These are phyloP conservation scores for Solenodon paradoxus DNA, from an alignment of 2,113 vertebrate genomes.

Conservation along the genomic window DNA sequence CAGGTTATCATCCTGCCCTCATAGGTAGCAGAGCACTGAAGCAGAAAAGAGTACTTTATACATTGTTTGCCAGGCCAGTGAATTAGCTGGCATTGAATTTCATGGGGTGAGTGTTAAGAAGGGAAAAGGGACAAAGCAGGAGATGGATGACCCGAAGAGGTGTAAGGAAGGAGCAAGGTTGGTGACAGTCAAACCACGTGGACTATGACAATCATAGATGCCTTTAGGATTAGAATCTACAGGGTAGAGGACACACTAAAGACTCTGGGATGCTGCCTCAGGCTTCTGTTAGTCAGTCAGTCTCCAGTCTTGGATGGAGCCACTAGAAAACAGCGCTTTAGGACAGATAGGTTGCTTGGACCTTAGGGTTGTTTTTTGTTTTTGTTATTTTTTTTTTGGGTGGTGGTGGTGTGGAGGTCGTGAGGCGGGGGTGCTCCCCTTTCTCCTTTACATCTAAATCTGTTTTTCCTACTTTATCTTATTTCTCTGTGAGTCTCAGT, in stretches of 20 bases:
- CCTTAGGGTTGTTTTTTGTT: background rate
- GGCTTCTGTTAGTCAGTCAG: background rate
- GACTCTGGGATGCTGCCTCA: background rate
- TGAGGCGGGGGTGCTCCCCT: background rate
- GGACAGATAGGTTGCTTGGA: background rate
- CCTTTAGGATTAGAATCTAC: background rate
- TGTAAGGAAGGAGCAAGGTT: background rate
- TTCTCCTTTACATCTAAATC: background rate
- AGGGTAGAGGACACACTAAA: background rate
- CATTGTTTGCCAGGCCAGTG: background rate
- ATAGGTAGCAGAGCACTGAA: background rate
- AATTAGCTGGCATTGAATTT: background rate
- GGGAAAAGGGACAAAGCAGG: background rate
- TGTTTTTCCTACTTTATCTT: background rate
- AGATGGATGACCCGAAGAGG: background rate
- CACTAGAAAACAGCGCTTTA: background rate
- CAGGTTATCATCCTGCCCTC: background rate
- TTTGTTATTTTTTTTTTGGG: background rate
- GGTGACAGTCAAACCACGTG: background rate
- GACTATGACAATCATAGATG: background rate
- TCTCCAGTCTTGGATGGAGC: background rate
- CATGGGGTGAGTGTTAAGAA: background rate
- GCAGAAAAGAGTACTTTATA: background rate
- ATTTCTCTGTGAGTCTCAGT: background rate
- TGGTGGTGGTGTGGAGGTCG: background rate